Evolutionary conservation across 64 coral and sea anemone genomes (phyloP), one percentile per base, ranked within the genome.

Genomic region (Dendronephthya gigantea): DNA sequence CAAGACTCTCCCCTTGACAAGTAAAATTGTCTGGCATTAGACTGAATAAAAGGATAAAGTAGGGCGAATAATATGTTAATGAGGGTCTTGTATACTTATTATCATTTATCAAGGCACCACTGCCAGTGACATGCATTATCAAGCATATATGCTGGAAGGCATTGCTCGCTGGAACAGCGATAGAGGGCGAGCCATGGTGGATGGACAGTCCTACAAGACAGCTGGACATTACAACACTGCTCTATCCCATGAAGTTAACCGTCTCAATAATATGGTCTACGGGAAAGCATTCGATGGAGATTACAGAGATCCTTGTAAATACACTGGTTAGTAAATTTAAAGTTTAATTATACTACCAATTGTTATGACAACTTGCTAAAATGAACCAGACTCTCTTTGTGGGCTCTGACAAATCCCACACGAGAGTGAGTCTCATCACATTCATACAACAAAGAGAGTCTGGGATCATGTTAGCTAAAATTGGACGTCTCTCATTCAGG

Each of bases 401-500:
- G n/a, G n/a, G n/a, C n/a, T n/a, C n/a, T n/a, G n/a, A n/a, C n/a
- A n/a, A n/a, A n/a, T n/a, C n/a, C n/a, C n/a, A n/a, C n/a, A n/a
- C n/a, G n/a, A n/a, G n/a, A n/a, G n/a, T n/a, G n/a, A 41, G 4
- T 45, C 2, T 25, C 12, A 43, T 48, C 7, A 23, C 12, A 41
- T 84, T 84, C 13, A 45, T 48, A 66, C 29, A 8, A 30, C 22
- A 79, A 49, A n/a, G n/a, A n/a, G n/a, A n/a, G n/a, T n/a, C n/a
- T n/a, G n/a, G n/a, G n/a, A n/a, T n/a, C n/a, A n/a, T n/a, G n/a
- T n/a, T n/a, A n/a, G n/a, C n/a, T n/a, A n/a, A n/a, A n/a, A n/a
- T n/a, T n/a, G n/a, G n/a, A n/a, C n/a, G n/a, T n/a, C 50, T 62
- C 35, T 62, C 15, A 8, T 56, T 56, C 49, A 83, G 87, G 87